These are phyloP conservation scores for Candoia aspera DNA, from an alignment of 2,113 vertebrate genomes.

Conservation along the genomic window DNA sequence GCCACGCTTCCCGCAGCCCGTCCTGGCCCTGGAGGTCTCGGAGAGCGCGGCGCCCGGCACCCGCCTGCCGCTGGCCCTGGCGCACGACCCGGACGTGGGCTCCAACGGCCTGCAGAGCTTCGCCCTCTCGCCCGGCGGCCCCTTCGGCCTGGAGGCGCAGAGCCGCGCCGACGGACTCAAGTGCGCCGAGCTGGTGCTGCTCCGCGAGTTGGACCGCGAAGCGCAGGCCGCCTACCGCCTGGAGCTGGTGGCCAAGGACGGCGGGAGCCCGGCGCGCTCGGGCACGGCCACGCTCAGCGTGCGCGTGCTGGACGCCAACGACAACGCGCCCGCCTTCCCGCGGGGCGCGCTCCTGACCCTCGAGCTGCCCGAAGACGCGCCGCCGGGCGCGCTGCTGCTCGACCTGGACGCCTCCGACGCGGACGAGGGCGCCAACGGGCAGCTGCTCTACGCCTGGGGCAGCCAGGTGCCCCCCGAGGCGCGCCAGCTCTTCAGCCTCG, in stretches of 20 bases:
- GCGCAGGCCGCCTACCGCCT: slow-evolving; percentile 83
- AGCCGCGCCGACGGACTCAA: slow-evolving; percentile 91
- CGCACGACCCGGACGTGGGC: slow-evolving; percentile 88
- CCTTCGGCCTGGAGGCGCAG: slow-evolving; percentile 89
- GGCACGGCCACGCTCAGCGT: slow-evolving; percentile 86
- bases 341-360: slow-evolving; percentile 85
- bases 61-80: slow-evolving; percentile 86
- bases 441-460: slow-evolving; percentile 88
- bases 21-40: slow-evolving; percentile 85
- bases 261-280: slow-evolving; percentile 82
- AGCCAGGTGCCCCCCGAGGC: slow-evolving; percentile 86
- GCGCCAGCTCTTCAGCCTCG: slow-evolving; percentile 87
- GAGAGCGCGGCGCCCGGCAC: slow-evolving; percentile 88
- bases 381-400: slow-evolving; percentile 81
- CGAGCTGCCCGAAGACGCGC: slow-evolving; percentile 87
- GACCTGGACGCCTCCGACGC: slow-evolving; percentile 86
- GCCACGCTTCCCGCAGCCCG: slow-evolving; percentile 85
- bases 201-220: slow-evolving; percentile 91
- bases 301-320: slow-evolving; percentile 90
- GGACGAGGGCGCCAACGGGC: slow-evolving; percentile 89
- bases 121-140: slow-evolving; percentile 88
- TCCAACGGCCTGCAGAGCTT: slow-evolving; percentile 92
- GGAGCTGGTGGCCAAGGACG: slow-evolving; percentile 89
- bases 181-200: slow-evolving; percentile 91
- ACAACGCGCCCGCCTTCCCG: slow-evolving; percentile 93